Conservation (phyloP, 2,797 vertebrate genomes). For the Oreonectes daqikongensis region DNA sequence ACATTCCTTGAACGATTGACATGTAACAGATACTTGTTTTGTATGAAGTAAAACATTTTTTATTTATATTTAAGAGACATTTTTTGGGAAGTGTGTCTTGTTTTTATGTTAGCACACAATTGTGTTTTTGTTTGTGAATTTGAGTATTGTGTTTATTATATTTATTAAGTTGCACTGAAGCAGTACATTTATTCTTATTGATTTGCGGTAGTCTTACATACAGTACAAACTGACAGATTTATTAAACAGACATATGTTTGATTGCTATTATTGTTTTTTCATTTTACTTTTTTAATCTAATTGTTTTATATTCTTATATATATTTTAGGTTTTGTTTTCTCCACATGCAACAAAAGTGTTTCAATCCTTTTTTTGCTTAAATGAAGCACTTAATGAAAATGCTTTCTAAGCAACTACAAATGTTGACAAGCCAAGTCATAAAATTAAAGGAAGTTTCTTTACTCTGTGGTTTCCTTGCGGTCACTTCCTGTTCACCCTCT, state of each 20-base stretch:
- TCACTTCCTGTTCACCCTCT: conserved; percentile 54
- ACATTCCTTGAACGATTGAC: conserved; percentile 18
- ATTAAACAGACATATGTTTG: background rate
- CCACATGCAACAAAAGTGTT: background rate
- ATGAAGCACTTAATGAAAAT: background rate
- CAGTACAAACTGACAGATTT: background rate
- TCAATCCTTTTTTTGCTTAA: background rate
- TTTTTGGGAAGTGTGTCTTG: background rate
- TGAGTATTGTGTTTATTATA: conserved; percentile 15
- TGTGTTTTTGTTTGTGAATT: background rate
- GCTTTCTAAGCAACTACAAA: background rate
- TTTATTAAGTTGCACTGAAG: background rate
- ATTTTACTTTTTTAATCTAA: conserved; percentile 1
- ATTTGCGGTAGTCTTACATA: background rate
- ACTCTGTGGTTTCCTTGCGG: conserved; percentile 48
- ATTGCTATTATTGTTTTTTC: background rate
- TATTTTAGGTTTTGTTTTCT: background rate
- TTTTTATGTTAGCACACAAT: conserved; percentile 16
- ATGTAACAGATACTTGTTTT: conserved; percentile 4
- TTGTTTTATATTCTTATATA: conserved; percentile 5
- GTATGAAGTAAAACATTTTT: background rate
- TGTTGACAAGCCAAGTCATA: conserved; percentile 15
- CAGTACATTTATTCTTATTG: background rate
- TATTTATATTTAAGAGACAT: background rate
- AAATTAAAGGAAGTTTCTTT: conserved; percentile 29